phyloP scores from a whole-genome alignment of 2,797 vertebrate species.

The Manis javanica region DNA sequence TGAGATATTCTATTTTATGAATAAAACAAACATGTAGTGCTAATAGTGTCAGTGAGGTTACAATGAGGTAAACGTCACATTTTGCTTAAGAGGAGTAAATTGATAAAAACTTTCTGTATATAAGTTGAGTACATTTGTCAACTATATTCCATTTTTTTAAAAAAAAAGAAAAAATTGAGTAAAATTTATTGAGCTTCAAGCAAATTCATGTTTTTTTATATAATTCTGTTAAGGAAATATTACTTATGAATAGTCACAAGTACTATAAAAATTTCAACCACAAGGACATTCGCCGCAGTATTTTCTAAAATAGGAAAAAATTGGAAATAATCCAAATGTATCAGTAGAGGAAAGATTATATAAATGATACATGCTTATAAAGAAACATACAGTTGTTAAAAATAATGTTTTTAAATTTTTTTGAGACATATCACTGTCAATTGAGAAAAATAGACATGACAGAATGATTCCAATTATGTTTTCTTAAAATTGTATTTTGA shows the following conservation, averaged over 20 bases:
- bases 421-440: background rate
- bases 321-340: background rate
- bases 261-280: background rate
- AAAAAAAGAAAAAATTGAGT: background rate
- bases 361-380: conserved; percentile 2
- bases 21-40: background rate
- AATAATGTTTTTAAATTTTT: conserved; percentile 46
- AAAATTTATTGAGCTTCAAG: background rate
- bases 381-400: background rate
- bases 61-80: background rate
- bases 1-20: background rate
- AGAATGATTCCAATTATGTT: conserved; percentile 2
- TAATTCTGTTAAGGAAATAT: conserved; percentile 38
- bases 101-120: conserved; percentile 4
- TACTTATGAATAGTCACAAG: background rate
- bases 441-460: background rate
- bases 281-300: background rate
- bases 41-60: background rate
- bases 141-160: too few relatives aligned
- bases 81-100: background rate
- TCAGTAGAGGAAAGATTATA: background rate
- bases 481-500: conserved; percentile 58
- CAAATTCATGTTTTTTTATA: conserved; percentile 28
- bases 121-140: background rate
- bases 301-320: conserved; percentile 47